Conservation (phyloP, 2,888 invertebrate genomes). For the Galeruca laticollis region DNA sequence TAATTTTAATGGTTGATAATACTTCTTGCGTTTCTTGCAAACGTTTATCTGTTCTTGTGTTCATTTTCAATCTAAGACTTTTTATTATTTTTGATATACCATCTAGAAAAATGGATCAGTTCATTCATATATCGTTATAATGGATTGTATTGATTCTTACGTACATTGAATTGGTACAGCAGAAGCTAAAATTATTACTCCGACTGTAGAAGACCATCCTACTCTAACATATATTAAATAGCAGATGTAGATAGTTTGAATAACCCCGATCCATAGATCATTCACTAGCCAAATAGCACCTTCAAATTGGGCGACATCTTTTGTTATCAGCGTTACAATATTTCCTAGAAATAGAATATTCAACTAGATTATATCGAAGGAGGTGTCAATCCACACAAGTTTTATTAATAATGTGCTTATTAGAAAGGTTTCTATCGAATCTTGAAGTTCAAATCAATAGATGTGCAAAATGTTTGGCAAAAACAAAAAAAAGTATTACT, state of each 20-base stretch:
- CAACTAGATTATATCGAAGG: no score
- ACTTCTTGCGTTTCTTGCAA: conserved; percentile 56
- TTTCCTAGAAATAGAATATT: conserved; percentile 65
- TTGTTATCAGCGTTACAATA: conserved; percentile 89
- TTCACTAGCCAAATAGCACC: conserved; percentile 87
- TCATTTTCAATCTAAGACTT: conserved; percentile 48
- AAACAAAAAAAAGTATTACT: no score
- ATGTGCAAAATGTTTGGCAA: no score
- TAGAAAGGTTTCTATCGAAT: no score
- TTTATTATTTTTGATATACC: conserved; percentile 44
- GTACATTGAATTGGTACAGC: conserved; percentile 49
- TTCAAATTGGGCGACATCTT: conserved; percentile 93
- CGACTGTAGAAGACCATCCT: conserved; percentile 69
- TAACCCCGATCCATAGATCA: conserved; percentile 90
- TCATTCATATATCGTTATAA: background rate
- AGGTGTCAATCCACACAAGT: no score
- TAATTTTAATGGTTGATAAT: conserved; percentile 54
- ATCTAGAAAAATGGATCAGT: conserved; percentile 35
- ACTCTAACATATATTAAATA: conserved; percentile 78
- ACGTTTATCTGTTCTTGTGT: conserved; percentile 58
- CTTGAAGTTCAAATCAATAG: no score
- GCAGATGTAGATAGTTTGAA: conserved; percentile 83
- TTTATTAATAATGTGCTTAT: no score
- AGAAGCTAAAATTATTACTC: conserved; percentile 67
- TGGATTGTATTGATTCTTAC: conserved; percentile 22